Percentiles rank a stretch among this genome's conserved stretches.
These are phyloP conservation scores for Amia ocellicauda DNA, from an alignment of 2,113 vertebrate species.

Conservation along the genomic window DNA sequence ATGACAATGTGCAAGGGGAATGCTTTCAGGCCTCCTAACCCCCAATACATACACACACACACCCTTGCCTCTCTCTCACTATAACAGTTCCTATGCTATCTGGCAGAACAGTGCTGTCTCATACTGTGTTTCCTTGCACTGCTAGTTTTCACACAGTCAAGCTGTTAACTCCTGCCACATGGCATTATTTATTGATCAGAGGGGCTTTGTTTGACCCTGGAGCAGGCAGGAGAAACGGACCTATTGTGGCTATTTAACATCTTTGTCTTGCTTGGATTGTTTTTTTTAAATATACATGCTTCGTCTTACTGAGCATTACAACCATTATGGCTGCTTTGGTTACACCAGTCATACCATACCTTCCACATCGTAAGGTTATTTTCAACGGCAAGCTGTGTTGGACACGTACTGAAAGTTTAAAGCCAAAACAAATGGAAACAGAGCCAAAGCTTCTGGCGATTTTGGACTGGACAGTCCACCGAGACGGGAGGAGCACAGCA, in stretches of 20 bases:
- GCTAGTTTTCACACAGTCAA: conserved; percentile 42
- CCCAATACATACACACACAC: too few relatives aligned
- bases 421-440: background rate
- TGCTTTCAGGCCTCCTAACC: background rate
- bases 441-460: background rate
- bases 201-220: conserved; percentile 19
- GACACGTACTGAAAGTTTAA: background rate
- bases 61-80: conserved; percentile 19
- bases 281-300: too few relatives aligned
- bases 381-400: background rate
- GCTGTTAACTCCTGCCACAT: conserved; percentile 53
- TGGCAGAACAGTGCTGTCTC: conserved; percentile 39
- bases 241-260: conserved; percentile 62
- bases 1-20: conserved; percentile 18
- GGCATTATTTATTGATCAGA: conserved; percentile 67
- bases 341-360: too few relatives aligned
- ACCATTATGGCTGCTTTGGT: too few relatives aligned
- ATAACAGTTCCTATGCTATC: conserved; percentile 21
- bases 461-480: background rate
- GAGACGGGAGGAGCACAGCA: background rate
- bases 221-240: conserved; percentile 39
- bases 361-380: too few relatives aligned
- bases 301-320: too few relatives aligned
- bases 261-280: conserved; percentile 32
- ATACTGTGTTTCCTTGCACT: conserved; percentile 41